Evolutionary conservation across 1,140 invertebrate genomes (phyloP).

Genomic region (Diorhabda sublineata): DNA sequence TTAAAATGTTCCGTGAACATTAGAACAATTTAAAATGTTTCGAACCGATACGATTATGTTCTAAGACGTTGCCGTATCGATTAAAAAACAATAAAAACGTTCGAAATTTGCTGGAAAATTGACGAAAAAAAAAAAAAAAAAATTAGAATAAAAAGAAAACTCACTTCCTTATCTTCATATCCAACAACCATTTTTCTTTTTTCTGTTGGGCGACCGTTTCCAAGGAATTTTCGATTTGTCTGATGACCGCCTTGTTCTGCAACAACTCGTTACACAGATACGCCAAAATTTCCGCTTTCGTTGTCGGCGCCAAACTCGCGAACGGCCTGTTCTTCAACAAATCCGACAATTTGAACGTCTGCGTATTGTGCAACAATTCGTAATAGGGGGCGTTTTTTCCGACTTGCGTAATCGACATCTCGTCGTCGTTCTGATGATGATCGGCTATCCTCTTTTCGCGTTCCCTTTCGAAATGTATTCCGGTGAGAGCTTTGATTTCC

Average conservation of each 20-base stretch:
- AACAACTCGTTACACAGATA: slow-evolving; percentile 92
- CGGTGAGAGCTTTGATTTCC: slow-evolving; percentile 76
- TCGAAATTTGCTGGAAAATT: too few relatives aligned
- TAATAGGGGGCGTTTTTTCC: slow-evolving; percentile 76
- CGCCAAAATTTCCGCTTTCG: slow-evolving; percentile 82
- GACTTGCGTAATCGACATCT: slow-evolving; percentile 56
- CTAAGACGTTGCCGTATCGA: too few relatives aligned
- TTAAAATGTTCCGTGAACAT: too few relatives aligned
- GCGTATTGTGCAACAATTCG: slow-evolving; percentile 68
- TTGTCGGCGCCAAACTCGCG: slow-evolving; percentile 77
- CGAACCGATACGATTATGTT: too few relatives aligned
- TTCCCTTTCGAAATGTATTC: slow-evolving; percentile 71
- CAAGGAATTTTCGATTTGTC: slow-evolving; percentile 72
- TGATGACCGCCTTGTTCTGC: slow-evolving; percentile 83
- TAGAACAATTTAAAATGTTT: too few relatives aligned
- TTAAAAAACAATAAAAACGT: too few relatives aligned
- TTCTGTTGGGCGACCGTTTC: slow-evolving; percentile 71
- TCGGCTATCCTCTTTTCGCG: slow-evolving; percentile 71
- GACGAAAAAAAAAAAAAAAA: too few relatives aligned
- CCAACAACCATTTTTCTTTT: slow-evolving; percentile 76
- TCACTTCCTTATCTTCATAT: slow-evolving; percentile 85
- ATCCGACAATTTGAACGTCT: slow-evolving; percentile 68
- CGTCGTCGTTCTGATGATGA: slow-evolving; percentile 68
- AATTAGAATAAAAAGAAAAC: slow-evolving; percentile 35
- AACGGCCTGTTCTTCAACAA: slow-evolving; percentile 73